Evolutionary conservation across 1,140 invertebrate genomes (phyloP).

Genomic region (Zaprionus camerounensis): DNA sequence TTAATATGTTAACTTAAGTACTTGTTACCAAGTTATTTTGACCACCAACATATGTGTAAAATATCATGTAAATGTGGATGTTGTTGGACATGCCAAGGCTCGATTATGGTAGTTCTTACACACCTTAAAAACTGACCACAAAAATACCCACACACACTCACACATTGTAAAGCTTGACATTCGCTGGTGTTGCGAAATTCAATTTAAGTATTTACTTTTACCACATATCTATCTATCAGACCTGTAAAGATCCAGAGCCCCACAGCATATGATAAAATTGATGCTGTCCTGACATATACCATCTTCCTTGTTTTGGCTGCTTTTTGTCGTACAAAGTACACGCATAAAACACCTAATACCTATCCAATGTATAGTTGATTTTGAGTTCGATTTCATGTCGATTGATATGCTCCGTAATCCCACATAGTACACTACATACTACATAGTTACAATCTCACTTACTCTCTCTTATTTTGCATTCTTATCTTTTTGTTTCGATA

Average conservation of each 20-base stretch:
- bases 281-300: constrained; percentile 24
- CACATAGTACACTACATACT: constrained; percentile 57
- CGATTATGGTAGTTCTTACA: constrained; percentile 53
- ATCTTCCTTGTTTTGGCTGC: constrained; percentile 56
- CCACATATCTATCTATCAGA: constrained; percentile 8
- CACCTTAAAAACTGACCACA: constrained; percentile 13
- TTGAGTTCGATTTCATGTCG: constrained; percentile 13
- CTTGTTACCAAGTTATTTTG: constrained; percentile 21
- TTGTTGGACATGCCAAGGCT: constrained; percentile 63
- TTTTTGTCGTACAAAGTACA: constrained; percentile 57
- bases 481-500: constrained; percentile 14
- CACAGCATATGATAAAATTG: constrained; percentile 36
- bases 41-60: constrained; percentile 52
- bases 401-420: constrained; percentile 8
- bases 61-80: constrained; percentile 60
- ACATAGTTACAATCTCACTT: constrained; percentile 4
- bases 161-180: constrained; percentile 54
- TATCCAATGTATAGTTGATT: constrained; percentile 6
- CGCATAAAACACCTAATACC: constrained; percentile 57
- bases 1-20: constrained; percentile 25
- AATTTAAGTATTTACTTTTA: constrained; percentile 15
- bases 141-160: constrained; percentile 30
- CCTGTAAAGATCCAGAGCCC: constrained; percentile 34
- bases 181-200: constrained; percentile 70
- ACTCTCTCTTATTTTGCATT: not conserved